Evolutionary conservation across 1,140 invertebrate species (phyloP), one percentile per base, ranked within the genome.

Genomic region (Drosophila santomea): DNA sequence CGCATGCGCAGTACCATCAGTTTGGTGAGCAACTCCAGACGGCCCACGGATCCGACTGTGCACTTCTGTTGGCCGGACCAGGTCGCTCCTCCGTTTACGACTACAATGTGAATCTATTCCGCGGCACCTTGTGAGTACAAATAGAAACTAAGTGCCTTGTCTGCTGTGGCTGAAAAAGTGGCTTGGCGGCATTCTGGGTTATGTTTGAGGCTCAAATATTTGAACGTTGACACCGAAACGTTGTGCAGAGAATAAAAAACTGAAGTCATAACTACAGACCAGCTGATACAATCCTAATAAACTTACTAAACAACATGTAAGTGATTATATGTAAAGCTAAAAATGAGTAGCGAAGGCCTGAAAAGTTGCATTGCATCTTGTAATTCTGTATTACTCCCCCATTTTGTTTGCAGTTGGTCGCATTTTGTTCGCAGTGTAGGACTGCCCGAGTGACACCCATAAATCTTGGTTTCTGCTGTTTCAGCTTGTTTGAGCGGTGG

Each of bases 41-140:
- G 32, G 51, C 85, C 44, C 85, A 88, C 64, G 91, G 91, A 28
- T 76, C 78, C 11, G 96, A 97, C 73, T 97, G 96, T 91, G 96
- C 96, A 7, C 93, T 97, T 20, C 93, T 97, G 69, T 91, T 97
- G 45, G 94, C 95, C 59, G 95, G 96, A 15, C 95, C 95, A 0
- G 96, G 96, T 62, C 94, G 96, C 74, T 96, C 95, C 62, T 96
- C 95, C 66, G 94, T 95, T 32, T 97, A 96, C 82, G 96, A 97
- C 92, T 97, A 97, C 91, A 96, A 95, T 77, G 94, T 96, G 59
- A 97, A 97, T 93, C 93, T 97, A 54, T 94, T 97, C 7, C 94
- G 96, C 79, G 96, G 71, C 93, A 91, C 93, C 47, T 93, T 94
- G 95, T 96, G 93, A 96, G 95, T 95, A 93, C 74, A 56, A 61